Conservation (phyloP, 2,113 vertebrate species). For the Tiliqua scincoides region DNA sequence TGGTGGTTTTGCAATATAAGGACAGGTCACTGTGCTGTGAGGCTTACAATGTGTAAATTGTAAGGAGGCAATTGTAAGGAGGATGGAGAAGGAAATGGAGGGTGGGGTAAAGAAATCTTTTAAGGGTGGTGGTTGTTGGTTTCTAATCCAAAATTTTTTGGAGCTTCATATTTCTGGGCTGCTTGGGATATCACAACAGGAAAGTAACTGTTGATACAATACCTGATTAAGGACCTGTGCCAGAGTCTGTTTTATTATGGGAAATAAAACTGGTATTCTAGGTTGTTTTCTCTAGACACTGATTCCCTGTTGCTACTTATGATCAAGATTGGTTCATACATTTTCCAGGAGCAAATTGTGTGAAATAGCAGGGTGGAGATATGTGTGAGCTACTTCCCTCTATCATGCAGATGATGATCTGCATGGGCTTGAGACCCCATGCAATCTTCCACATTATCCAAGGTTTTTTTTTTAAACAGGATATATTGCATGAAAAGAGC, state of each 20-base stretch:
- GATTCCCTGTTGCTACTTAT: background rate
- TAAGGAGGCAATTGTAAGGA: too few relatives aligned
- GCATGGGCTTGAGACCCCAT: background rate
- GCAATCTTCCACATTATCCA: background rate
- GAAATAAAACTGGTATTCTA: background rate
- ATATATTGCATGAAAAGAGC: background rate
- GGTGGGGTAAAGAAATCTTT: too few relatives aligned
- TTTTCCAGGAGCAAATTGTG: background rate
- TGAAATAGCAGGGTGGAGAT: background rate
- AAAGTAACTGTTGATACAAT: background rate
- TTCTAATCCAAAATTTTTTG: background rate
- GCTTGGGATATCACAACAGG: background rate
- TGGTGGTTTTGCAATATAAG: too few relatives aligned
- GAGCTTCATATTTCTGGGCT: background rate
- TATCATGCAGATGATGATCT: background rate
- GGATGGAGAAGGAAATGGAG: too few relatives aligned
- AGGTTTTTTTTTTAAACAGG: background rate
- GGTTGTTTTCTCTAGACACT: background rate
- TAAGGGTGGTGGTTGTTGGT: too few relatives aligned
- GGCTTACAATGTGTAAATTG: too few relatives aligned
- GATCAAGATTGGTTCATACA: background rate
- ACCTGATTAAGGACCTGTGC: background rate
- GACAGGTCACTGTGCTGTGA: too few relatives aligned
- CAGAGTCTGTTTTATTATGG: background rate
- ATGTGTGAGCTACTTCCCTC: background rate